Percentiles rank a stretch among this genome's conserved stretches.
Conservation (phyloP, 2,113 vertebrate genomes). For the Microcebus jonahi region DNA sequence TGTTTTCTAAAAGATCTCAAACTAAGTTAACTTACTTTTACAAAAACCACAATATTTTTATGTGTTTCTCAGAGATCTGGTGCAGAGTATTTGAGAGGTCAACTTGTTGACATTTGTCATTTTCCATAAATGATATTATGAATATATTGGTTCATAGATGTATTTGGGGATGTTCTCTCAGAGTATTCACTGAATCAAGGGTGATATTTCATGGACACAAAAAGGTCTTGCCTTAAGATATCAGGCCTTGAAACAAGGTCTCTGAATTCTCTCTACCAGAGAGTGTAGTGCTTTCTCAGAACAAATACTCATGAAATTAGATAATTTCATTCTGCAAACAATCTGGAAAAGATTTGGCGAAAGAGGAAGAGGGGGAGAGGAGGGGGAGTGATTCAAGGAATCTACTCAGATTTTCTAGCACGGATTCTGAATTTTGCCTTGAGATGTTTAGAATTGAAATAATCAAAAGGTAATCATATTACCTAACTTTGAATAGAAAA, state of each 20-base stretch:
- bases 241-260: slow-evolving; percentile 35
- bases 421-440: slow-evolving; percentile 64
- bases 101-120: neutral
- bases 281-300: slow-evolving; percentile 65
- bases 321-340: slow-evolving; percentile 81
- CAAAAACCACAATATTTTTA: slow-evolving; percentile 26
- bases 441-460: slow-evolving; percentile 74
- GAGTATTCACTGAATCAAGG: neutral
- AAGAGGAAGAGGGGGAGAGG: neutral
- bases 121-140: neutral
- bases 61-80: slow-evolving; percentile 9
- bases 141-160: neutral
- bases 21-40: neutral
- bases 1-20: slow-evolving; percentile 20
- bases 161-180: neutral
- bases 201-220: slow-evolving; percentile 38
- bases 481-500: slow-evolving; percentile 72
- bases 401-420: slow-evolving; percentile 58
- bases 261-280: slow-evolving; percentile 59
- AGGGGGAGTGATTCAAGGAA: neutral
- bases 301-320: slow-evolving; percentile 81
- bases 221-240: slow-evolving; percentile 53
- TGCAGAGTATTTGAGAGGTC: neutral
- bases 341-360: slow-evolving; percentile 79
- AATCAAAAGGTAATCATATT: slow-evolving; percentile 75